Base-by-base conservation (phyloP, 2,797 vertebrate species). In the Anguilla marmorata region DNA sequence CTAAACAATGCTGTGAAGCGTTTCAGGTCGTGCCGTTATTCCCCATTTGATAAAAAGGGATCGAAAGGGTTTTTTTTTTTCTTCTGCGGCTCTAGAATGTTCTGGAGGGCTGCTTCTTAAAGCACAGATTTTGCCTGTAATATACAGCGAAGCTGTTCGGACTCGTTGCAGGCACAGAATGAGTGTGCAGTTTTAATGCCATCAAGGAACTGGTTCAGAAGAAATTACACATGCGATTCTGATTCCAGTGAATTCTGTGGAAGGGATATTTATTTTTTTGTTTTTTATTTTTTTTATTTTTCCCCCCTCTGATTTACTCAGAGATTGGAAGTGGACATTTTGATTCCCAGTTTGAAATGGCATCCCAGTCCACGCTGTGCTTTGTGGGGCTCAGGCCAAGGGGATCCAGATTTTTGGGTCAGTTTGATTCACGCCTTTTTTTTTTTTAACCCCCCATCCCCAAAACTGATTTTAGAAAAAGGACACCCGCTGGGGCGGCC, bases 221-320 rank as follows among this genome's bases (percentile, higher is more conserved):
- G 33, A 45, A 45, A 72, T 37, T 33, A 12, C 11, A 12, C 69
- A 74, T 33, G 52, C 14, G 0, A 21, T 85, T 90, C 94, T 93
- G 93, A 95, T 95, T 96, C 96, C 96, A 95, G 96, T 94, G 95
- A 89, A 91, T 91, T 82, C 45, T 90, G 89, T 41, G 69, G 2
- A 74, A 86, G 91, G 90, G 90, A 89, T 89, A 88, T 88, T 90
- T 91, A 45, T 80, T 91, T 86, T 85, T 90, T 93, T 45, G 3
- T 92, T 89, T 6, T 21, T 45, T 0, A 86, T 92, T 89, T 91
- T 92, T 90, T 52, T 52, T 52, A 52, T 52, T 52, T 12, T 0
- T 89, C 63, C 93, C 95, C 95, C 96, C 96, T 96, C 90, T 72
- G 91, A 92, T 91, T 92, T 93, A 93, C 91, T 87, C 48, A 7